Evolutionary conservation across 2,113 vertebrate species (phyloP).

Genomic region (Corvus moneduloides): DNA sequence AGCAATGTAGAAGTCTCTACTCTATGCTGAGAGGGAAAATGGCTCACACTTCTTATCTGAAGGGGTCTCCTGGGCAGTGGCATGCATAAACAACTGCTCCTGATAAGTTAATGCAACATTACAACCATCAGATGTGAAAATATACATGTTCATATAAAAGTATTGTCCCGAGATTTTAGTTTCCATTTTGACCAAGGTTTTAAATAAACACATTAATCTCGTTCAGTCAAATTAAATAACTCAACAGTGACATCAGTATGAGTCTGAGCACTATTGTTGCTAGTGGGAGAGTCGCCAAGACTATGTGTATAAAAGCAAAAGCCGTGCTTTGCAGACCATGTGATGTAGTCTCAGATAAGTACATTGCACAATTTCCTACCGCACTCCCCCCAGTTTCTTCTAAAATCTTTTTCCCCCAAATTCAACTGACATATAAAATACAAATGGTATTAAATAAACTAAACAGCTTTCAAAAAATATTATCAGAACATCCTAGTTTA

Average conservation of each 20-base stretch:
- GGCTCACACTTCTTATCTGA: constrained; percentile 45
- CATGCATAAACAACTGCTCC: constrained; percentile 38
- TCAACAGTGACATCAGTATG: constrained; percentile 70
- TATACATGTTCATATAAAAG: constrained; percentile 33
- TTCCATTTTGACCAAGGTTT: constrained; percentile 63
- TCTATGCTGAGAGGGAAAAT: constrained; percentile 11
- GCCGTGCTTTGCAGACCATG: not conserved
- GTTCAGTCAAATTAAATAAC: constrained; percentile 70
- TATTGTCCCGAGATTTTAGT: constrained; percentile 40
- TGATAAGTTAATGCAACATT: constrained; percentile 60
- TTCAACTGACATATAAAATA: not conserved
- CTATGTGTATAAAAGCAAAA: constrained; percentile 55
- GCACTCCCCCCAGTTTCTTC: not conserved
- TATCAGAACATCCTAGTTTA: constrained; percentile 19
- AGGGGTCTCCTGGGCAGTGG: not conserved
- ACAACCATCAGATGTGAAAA: constrained; percentile 59
- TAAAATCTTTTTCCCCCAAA: not conserved
- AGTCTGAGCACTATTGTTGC: constrained; percentile 60
- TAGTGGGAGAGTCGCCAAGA: constrained; percentile 54
- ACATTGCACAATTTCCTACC: constrained; percentile 14
- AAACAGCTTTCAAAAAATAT: constrained; percentile 19
- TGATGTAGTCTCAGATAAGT: constrained; percentile 33
- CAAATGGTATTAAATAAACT: constrained; percentile 1
- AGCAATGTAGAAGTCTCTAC: not conserved
- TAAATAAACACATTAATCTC: constrained; percentile 71